A percentile compares a stretch with the other conserved stretches of the same genome.
Evolutionary conservation across 1,140 invertebrate genomes (phyloP).

Genomic region (Drosophila repletoides): DNA sequence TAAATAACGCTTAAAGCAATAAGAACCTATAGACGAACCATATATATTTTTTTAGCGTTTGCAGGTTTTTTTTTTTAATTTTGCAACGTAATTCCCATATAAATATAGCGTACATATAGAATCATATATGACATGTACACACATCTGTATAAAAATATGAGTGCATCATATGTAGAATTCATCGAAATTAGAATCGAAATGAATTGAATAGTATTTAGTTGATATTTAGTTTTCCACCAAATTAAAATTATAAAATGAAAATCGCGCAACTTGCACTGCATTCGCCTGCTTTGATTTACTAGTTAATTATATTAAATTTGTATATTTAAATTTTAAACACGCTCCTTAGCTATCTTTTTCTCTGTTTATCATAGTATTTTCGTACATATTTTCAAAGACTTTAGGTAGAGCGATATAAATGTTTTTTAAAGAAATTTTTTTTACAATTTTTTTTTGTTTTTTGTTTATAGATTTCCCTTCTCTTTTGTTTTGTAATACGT

Average conservation of each 20-base stretch:
- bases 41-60: slow-evolving; percentile 24
- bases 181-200: slow-evolving; percentile 54
- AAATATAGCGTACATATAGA: slow-evolving; percentile 14
- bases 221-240: slow-evolving; percentile 7
- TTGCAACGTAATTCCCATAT: slow-evolving; percentile 17
- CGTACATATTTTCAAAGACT: slow-evolving; percentile 18
- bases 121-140: slow-evolving; percentile 35
- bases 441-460: slow-evolving; percentile 46
- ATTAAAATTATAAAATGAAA: slow-evolving; percentile 46
- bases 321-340: slow-evolving; percentile 10
- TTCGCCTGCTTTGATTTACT: slow-evolving; percentile 65
- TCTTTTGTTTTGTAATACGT: slow-evolving; percentile 52
- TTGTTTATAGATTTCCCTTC: slow-evolving; percentile 46
- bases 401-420: slow-evolving; percentile 23
- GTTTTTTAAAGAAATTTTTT: slow-evolving; percentile 31
- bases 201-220: slow-evolving; percentile 50
- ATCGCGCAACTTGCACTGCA: slow-evolving; percentile 66
- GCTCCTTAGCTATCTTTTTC: background rate
- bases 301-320: slow-evolving; percentile 56
- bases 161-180: slow-evolving; percentile 43
- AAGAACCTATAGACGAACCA: slow-evolving; percentile 67
- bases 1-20: slow-evolving; percentile 82
- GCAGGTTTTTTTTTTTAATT: background rate
- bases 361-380: slow-evolving; percentile 2
- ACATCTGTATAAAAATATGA: slow-evolving; percentile 17